Conservation (phyloP, 2,797 vertebrate species). For the Falco novaeseelandiae region DNA sequence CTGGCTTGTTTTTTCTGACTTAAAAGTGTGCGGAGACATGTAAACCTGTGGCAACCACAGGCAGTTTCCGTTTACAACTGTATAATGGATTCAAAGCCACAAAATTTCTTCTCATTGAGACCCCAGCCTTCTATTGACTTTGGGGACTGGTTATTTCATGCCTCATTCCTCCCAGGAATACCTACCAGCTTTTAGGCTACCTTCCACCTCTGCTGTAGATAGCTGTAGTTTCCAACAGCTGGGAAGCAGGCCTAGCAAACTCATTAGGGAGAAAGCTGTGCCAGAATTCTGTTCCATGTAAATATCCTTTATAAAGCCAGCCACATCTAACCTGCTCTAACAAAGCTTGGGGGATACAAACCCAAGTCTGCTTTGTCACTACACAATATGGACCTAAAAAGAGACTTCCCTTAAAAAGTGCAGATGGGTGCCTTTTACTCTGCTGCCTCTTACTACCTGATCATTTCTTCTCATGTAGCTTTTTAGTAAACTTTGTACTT, state of each 20-base stretch:
- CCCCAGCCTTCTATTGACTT: neutral
- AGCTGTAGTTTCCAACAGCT: neutral
- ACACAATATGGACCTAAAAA: neutral
- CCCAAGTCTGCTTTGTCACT: neutral
- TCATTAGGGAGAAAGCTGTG: neutral
- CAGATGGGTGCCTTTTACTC: neutral
- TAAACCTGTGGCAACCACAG: neutral
- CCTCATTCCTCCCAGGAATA: neutral
- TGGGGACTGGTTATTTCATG: neutral
- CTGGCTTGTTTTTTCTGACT: neutral
- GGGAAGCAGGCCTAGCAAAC: neutral
- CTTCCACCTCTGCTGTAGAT: neutral
- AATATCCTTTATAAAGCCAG: neutral
- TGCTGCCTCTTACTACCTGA: neutral
- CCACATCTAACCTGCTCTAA: neutral
- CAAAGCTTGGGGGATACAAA: neutral
- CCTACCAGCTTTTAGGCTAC: neutral
- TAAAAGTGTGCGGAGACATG: neutral
- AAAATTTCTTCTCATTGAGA: neutral
- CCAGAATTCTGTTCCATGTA: slow-evolving; percentile 12
- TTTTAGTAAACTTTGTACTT: neutral
- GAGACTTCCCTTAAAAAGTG: neutral
- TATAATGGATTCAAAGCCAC: neutral
- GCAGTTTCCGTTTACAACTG: neutral
- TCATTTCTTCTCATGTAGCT: neutral